A percentile compares a stretch with the other conserved stretches of the same genome.
Conservation (phyloP, 2,888 invertebrate species). For the Lasioglossum lativentre region DNA sequence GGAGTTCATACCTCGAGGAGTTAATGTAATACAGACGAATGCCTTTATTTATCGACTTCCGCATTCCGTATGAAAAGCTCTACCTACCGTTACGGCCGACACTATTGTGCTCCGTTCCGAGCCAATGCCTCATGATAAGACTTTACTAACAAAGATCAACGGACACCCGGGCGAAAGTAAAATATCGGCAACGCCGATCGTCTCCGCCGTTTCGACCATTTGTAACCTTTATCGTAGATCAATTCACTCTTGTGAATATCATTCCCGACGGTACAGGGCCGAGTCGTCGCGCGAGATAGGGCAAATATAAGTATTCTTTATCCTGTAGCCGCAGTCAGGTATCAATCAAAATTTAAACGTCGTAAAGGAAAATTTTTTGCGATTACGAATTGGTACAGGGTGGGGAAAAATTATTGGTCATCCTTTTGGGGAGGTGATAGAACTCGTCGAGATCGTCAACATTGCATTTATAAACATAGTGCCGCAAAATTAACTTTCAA, state of each 20-base stretch:
- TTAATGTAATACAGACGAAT: slow-evolving; percentile 45
- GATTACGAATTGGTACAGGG: too few relatives aligned
- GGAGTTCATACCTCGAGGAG: slow-evolving; percentile 3
- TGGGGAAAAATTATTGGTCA: too few relatives aligned
- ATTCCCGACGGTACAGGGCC: slow-evolving; percentile 29
- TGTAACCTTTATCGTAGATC: slow-evolving; percentile 49
- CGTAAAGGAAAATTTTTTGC: too few relatives aligned
- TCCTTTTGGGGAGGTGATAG: too few relatives aligned
- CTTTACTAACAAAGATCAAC: slow-evolving; percentile 47
- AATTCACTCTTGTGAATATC: slow-evolving; percentile 42
- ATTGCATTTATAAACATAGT: too few relatives aligned
- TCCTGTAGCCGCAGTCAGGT: neutral
- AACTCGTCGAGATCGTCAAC: too few relatives aligned
- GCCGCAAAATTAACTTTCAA: too few relatives aligned
- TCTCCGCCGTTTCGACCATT: slow-evolving; percentile 31
- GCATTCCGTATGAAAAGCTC: slow-evolving; percentile 9
- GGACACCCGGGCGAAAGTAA: slow-evolving; percentile 37
- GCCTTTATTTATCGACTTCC: slow-evolving; percentile 38
- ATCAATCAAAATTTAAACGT: slow-evolving; percentile 30
- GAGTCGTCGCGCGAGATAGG: slow-evolving; percentile 24
- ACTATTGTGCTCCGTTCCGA: slow-evolving; percentile 3
- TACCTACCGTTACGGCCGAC: neutral
- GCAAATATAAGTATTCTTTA: slow-evolving; percentile 49
- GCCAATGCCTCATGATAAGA: slow-evolving; percentile 44
- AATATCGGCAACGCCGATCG: slow-evolving; percentile 38